Evolutionary conservation across 2,113 vertebrate genomes (phyloP), one percentile per base, ranked within the genome.

Genomic region (Coregonus clupeaformis): DNA sequence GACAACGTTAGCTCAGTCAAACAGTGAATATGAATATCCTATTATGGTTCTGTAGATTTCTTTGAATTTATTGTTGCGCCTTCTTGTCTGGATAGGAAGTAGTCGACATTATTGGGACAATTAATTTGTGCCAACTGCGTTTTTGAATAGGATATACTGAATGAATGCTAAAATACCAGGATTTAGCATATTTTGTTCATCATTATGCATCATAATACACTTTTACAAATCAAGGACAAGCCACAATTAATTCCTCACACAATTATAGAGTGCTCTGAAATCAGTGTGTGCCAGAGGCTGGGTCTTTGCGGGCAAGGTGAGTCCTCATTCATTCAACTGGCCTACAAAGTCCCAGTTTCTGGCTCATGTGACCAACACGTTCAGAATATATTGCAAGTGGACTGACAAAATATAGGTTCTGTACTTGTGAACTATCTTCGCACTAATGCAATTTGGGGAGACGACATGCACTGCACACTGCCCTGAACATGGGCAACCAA

Each of bases 271-370:
- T 12, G 20, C 42, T 45, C 20, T 62, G 59, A 59, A 59, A 76
- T 18, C n/a, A 20, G 22, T 86, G 94, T 92, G 96, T 87, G 94
- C 88, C 90, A 93, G 95, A 94, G 91, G 84, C 89, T 95, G 96
- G 96, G 96, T 97, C 96, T 98, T 98, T 98, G 96, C 94, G 96
- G 96, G 96, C 96, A 95, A 97, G 96, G 95, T 97, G 96, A 97
- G 94, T 90, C 89, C 86, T 91, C 80, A 77, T 91, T 92, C 91
- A 86, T 90, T 94, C 96, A 97, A 98, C 96, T 98, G 96, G 96
- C 96, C 96, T 98, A 96, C 96, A 97, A 98, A 98, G 96, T 98
- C 96, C 96, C 96, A 98, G 96, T 97, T 92, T 94, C 93, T 94
- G 95, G 93, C 92, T 87, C 93, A 94, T 91, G 84, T 89, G 82